Evolutionary conservation across 1,140 invertebrate genomes (phyloP).

Genomic region (Apis florea): DNA sequence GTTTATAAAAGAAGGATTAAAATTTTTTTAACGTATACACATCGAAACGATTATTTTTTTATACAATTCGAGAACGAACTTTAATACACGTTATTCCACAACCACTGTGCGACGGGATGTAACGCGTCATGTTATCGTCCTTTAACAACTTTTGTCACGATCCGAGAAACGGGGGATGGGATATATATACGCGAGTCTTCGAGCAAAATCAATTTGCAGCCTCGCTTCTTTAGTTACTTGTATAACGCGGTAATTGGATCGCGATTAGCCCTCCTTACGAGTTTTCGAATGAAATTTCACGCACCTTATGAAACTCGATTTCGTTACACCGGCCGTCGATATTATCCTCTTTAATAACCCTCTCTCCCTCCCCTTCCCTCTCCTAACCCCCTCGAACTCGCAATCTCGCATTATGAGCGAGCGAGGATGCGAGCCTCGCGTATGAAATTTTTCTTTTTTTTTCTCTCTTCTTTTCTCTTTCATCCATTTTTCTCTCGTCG

Average conservation of each 20-base stretch:
- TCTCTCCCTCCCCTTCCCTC: too few species aligned
- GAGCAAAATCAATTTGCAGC: slow-evolving; percentile 16
- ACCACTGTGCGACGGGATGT: too few species aligned
- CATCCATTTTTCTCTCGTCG: too few species aligned
- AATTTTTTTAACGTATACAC: too few species aligned
- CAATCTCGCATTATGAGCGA: slow-evolving; percentile 34
- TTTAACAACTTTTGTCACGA: too few species aligned
- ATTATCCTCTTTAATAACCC: slow-evolving; percentile 32
- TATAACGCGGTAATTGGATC: slow-evolving; percentile 4
- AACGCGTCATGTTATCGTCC: too few species aligned
- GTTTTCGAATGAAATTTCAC: slow-evolving; percentile 13
- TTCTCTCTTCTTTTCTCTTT: too few species aligned
- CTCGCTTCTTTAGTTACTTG: background rate
- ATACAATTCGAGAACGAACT: too few species aligned
- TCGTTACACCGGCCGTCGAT: background rate
- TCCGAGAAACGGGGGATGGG: too few species aligned
- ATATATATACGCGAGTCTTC: background rate
- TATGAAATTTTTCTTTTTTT: slow-evolving; percentile 20
- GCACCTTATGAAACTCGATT: background rate
- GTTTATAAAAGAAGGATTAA: too few species aligned
- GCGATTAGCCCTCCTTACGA: background rate
- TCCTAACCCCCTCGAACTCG: slow-evolving; percentile 19
- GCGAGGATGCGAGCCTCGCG: background rate
- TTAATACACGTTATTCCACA: too few species aligned
- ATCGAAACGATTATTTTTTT: too few species aligned